Percentiles rank a stretch among this genome's conserved stretches.
These are phyloP conservation scores for Urocitellus parryii DNA, from an alignment of 2,113 vertebrate genomes.

Conservation along the genomic window DNA sequence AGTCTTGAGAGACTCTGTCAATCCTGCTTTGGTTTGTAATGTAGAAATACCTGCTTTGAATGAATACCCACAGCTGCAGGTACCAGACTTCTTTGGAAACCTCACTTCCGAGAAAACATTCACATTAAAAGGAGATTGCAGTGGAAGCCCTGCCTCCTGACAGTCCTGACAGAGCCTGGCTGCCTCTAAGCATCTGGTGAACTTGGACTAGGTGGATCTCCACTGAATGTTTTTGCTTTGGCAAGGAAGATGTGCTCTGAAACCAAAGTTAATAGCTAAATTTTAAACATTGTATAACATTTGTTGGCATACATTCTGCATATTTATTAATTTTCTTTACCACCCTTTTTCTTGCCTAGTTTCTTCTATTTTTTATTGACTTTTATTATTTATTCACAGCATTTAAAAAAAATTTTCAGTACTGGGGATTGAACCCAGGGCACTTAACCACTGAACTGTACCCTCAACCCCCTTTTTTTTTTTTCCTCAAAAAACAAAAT, in stretches of 20 bases:
- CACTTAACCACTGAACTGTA: no score
- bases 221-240: background rate
- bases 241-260: background rate
- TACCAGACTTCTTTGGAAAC: background rate
- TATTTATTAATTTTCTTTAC: background rate
- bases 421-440: no score
- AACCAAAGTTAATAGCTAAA: background rate
- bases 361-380: background rate
- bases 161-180: background rate
- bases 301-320: background rate
- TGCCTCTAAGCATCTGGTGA: background rate
- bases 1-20: background rate
- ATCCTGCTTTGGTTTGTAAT: background rate
- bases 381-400: background rate
- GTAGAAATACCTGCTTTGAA: background rate
- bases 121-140: background rate
- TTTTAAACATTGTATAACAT: background rate
- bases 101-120: background rate
- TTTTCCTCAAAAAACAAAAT: no score
- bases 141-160: background rate
- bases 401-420: no score
- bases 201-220: background rate
- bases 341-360: background rate
- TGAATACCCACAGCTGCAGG: background rate
- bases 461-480: no score